These are phyloP conservation scores for Orycteropus afer DNA, from an alignment of 2,113 vertebrate genomes.

Conservation along the genomic window DNA sequence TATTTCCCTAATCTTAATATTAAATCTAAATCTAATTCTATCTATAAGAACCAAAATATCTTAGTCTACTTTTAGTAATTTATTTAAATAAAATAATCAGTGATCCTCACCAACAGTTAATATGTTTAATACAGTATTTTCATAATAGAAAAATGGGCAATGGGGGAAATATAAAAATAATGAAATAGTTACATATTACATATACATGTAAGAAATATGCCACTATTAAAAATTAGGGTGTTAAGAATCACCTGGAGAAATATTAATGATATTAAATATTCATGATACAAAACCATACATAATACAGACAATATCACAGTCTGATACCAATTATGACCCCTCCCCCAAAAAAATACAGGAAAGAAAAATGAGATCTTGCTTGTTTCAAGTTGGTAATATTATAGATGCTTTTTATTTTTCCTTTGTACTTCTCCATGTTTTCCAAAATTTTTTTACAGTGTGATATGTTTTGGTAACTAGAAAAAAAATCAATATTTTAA, in stretches of 20 bases:
- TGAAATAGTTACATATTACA: slow-evolving; percentile 18
- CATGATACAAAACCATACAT: slow-evolving; percentile 29
- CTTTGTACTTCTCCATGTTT: neutral
- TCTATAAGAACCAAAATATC: neutral
- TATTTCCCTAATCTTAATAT: neutral
- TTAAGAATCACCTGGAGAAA: neutral
- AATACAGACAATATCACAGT: neutral
- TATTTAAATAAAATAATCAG: slow-evolving; percentile 9
- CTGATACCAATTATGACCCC: neutral
- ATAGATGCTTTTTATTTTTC: slow-evolving; percentile 26
- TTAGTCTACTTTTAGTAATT: neutral
- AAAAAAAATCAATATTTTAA: slow-evolving; percentile 17
- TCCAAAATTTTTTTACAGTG: neutral
- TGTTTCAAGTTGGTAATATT: slow-evolving; percentile 27
- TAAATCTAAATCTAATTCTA: slow-evolving; percentile 50
- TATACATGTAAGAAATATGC: neutral
- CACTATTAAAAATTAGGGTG: slow-evolving; percentile 11
- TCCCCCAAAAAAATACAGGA: neutral
- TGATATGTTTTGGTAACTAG: slow-evolving; percentile 24
- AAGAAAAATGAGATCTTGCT: slow-evolving; percentile 1
- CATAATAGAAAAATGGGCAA: neutral
- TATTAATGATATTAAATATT: neutral
- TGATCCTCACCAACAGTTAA: slow-evolving; percentile 24
- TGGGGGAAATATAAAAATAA: neutral
- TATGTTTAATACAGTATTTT: neutral